A percentile compares a stretch with the other conserved stretches of the same genome.
phyloP scores from a whole-genome alignment of 2,888 invertebrate species.

The Drosophila affinis region DNA sequence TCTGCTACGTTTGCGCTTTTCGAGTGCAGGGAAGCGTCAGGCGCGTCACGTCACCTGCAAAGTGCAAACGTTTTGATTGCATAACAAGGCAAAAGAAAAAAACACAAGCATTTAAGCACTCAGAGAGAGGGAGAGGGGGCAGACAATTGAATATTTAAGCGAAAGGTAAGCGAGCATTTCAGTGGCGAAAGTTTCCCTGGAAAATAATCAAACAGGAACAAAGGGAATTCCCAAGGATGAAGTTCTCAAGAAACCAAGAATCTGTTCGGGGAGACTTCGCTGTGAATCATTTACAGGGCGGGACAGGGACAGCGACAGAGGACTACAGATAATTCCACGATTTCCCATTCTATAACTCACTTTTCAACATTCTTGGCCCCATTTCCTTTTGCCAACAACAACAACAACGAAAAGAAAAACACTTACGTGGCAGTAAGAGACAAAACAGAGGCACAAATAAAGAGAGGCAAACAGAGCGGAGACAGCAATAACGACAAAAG shows the following conservation, averaged over 20 bases:
- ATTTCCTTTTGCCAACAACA: too few relatives aligned
- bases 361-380: not conserved
- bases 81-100: constrained; percentile 42
- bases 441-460: constrained; percentile 25
- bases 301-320: too few relatives aligned
- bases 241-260: constrained; percentile 11
- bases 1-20: constrained; percentile 70
- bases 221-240: constrained; percentile 6
- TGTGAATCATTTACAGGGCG: too few relatives aligned
- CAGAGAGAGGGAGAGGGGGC: constrained; percentile 4
- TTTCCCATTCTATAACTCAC: too few relatives aligned
- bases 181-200: constrained; percentile 13
- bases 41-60: constrained; percentile 29
- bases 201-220: constrained; percentile 23
- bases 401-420: too few relatives aligned
- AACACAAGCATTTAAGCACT: constrained; percentile 43
- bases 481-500: constrained; percentile 34
- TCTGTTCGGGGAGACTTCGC: not conserved
- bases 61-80: constrained; percentile 48
- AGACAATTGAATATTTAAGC: constrained; percentile 47
- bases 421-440: too few relatives aligned
- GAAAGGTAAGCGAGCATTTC: constrained; percentile 28
- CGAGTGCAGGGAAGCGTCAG: constrained; percentile 27
- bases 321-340: not conserved
- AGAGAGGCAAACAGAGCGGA: constrained; percentile 3